Conservation (phyloP, 2,888 invertebrate species). For the Hedychridium roseum region DNA sequence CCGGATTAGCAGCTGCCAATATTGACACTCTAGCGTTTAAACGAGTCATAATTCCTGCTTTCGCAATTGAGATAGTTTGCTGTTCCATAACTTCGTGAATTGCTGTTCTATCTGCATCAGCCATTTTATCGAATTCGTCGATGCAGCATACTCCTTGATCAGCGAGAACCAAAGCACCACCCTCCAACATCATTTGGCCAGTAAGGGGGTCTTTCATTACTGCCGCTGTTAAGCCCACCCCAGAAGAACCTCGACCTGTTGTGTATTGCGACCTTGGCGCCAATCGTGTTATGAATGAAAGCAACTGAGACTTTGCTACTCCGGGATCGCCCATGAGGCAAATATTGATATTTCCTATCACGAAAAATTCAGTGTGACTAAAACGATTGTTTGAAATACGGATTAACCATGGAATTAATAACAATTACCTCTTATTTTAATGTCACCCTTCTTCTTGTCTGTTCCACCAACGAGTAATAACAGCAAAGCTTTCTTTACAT, state of each 20-base stretch:
- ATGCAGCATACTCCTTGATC: slow-evolving; percentile 99
- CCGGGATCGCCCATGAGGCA: slow-evolving; percentile 99
- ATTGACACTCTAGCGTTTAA: slow-evolving; percentile 97
- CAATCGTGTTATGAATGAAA: slow-evolving; percentile 92
- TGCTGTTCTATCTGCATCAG: slow-evolving; percentile 91
- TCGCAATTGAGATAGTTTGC: slow-evolving; percentile 99
- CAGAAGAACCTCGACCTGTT: slow-evolving; percentile 95
- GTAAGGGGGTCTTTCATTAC: slow-evolving; percentile 98
- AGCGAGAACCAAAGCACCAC: slow-evolving; percentile 95
- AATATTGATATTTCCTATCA: slow-evolving; percentile 88
- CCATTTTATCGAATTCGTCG: slow-evolving; percentile 99
- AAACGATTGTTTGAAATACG: slow-evolving; percentile 3
- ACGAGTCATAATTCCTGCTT: slow-evolving; percentile 99
- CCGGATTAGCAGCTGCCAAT: slow-evolving; percentile 98
- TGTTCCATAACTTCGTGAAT: slow-evolving; percentile 99
- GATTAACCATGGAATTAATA: not conserved
- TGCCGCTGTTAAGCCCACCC: slow-evolving; percentile 98
- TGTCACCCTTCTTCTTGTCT: slow-evolving; percentile 88
- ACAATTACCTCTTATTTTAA: slow-evolving; percentile 85
- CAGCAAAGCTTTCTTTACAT: slow-evolving; percentile 96
- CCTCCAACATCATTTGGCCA: slow-evolving; percentile 96
- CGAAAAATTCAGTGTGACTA: not conserved
- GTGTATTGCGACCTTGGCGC: slow-evolving; percentile 95
- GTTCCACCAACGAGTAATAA: slow-evolving; percentile 92
- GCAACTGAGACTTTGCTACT: slow-evolving; percentile 97